Evolutionary conservation across 1,140 invertebrate species (phyloP).

Genomic region (Pogonus chalceus): DNA sequence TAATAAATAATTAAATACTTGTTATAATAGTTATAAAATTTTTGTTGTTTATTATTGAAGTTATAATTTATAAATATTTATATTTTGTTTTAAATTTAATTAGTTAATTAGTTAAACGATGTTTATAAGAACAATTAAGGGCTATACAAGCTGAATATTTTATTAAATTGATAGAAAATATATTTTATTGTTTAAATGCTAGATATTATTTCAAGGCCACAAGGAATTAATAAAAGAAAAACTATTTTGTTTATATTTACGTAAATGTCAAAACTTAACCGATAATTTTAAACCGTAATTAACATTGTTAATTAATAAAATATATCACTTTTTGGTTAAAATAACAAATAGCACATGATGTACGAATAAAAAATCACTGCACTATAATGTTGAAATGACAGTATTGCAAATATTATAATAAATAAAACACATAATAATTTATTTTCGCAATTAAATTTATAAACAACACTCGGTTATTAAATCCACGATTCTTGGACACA

Average conservation of each 20-base stretch:
- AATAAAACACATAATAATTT: slow-evolving; percentile 4
- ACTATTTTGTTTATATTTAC: slow-evolving; percentile 3
- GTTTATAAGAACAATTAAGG: too few relatives aligned
- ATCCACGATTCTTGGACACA: neutral
- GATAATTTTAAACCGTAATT: too few relatives aligned
- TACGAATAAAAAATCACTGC: slow-evolving; percentile 5
- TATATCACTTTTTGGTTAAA: slow-evolving; percentile 7
- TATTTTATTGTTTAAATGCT: too few relatives aligned
- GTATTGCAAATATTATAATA: slow-evolving; percentile 8
- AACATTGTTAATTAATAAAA: too few relatives aligned
- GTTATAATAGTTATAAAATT: too few relatives aligned
- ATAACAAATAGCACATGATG: slow-evolving; percentile 11
- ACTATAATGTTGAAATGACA: neutral
- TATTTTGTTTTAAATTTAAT: too few relatives aligned
- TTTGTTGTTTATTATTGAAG: too few relatives aligned
- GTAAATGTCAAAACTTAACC: neutral
- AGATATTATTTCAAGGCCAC: slow-evolving; percentile 4
- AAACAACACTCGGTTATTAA: neutral
- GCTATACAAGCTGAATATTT: too few relatives aligned
- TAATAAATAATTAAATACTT: too few relatives aligned
- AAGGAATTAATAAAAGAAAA: slow-evolving; percentile 1
- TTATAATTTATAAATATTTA: too few relatives aligned
- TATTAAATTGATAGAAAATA: too few relatives aligned
- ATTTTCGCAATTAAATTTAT: slow-evolving; percentile 9
- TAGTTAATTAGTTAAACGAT: too few relatives aligned